These are phyloP conservation scores for Vesta saturnalis DNA, from an alignment of 2,888 invertebrate species.

Conservation along the genomic window DNA sequence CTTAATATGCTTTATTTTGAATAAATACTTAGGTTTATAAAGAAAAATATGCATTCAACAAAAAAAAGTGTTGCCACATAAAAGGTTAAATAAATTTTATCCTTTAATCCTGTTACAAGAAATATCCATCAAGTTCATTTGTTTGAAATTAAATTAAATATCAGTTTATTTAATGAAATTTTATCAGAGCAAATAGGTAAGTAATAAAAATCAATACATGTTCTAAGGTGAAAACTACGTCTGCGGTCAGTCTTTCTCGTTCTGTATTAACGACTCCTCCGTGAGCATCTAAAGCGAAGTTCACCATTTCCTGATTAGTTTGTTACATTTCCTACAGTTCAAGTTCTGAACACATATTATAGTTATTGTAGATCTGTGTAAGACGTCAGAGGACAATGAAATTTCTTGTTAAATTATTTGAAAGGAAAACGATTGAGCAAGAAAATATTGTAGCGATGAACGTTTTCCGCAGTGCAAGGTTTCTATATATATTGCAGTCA, in stretches of 20 bases:
- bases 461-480: neutral
- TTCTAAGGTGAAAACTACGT: slow-evolving; percentile 17
- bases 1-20: too few species aligned
- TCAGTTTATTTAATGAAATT: neutral
- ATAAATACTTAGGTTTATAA: too few species aligned
- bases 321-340: slow-evolving; percentile 19
- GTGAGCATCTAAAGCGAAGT: slow-evolving; percentile 13
- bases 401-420: slow-evolving; percentile 3
- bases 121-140: too few species aligned
- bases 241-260: slow-evolving; percentile 20
- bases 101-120: too few species aligned
- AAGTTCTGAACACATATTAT: slow-evolving; percentile 18
- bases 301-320: slow-evolving; percentile 20
- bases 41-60: too few species aligned
- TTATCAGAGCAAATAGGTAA: neutral
- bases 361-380: slow-evolving; percentile 16
- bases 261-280: slow-evolving; percentile 19
- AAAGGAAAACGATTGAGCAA: neutral
- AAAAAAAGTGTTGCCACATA: too few species aligned
- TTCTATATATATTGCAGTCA: neutral
- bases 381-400: slow-evolving; percentile 17
- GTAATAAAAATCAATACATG: slow-evolving; percentile 20
- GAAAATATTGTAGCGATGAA: neutral
- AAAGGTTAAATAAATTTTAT: too few species aligned
- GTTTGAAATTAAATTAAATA: too few species aligned